Percentiles rank a stretch among this genome's conserved stretches.
These are phyloP conservation scores for Epistrophe grossulariae DNA, from an alignment of 2,888 invertebrate species.

Conservation along the genomic window DNA sequence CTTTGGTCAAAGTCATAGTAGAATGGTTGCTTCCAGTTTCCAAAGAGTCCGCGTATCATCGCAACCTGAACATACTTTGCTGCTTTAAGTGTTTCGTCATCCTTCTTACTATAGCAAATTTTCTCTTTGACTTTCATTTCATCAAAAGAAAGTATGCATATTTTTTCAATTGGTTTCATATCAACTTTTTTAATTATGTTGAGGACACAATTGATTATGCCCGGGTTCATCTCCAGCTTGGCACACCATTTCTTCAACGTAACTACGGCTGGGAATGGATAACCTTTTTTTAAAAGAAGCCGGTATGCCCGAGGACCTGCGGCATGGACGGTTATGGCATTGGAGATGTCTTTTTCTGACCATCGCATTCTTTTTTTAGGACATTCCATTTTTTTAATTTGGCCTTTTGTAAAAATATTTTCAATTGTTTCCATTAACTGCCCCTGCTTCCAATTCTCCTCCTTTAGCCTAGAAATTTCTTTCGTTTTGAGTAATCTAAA, in stretches of 20 bases:
- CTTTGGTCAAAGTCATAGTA: too few species aligned
- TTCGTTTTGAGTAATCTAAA: not conserved
- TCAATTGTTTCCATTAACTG: not conserved
- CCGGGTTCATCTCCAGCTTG: too few species aligned
- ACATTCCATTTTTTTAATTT: not conserved
- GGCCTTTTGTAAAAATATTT: not conserved
- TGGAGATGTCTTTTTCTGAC: not conserved
- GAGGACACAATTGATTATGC: not conserved
- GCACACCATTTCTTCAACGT: too few species aligned
- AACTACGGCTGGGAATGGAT: not conserved
- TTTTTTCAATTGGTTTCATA: not conserved
- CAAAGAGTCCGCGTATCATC: not conserved
- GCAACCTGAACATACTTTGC: slow-evolving; percentile 31
- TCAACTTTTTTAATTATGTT: too few species aligned
- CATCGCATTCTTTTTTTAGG: not conserved
- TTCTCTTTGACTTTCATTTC: slow-evolving; percentile 44
- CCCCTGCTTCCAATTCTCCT: too few species aligned
- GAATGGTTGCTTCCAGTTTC: too few species aligned
- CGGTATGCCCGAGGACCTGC: not conserved
- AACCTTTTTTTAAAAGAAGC: not conserved
- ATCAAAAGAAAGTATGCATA: not conserved
- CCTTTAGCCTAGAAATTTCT: too few species aligned
- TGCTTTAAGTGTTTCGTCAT: slow-evolving; percentile 45
- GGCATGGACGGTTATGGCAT: not conserved
- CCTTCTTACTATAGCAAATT: slow-evolving; percentile 45